Conservation (phyloP, 2,113 vertebrate species). For the Petrocephalus microphthalmus region DNA sequence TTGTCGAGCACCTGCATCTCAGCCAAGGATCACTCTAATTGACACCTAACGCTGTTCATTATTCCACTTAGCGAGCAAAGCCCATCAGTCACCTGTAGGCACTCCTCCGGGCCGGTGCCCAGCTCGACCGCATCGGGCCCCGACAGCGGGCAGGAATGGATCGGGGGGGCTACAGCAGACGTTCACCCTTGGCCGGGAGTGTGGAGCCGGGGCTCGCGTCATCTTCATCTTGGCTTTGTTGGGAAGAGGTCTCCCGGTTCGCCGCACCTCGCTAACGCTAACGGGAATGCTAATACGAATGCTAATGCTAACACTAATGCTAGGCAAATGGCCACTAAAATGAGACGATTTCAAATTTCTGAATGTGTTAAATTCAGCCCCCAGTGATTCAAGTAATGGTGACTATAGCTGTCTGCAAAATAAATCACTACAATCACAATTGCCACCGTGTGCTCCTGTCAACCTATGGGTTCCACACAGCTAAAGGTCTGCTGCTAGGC, state of each 20-base stretch:
- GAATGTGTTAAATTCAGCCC: not conserved
- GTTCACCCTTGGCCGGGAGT: not conserved
- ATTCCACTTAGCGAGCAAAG: constrained; percentile 99
- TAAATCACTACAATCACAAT: not conserved
- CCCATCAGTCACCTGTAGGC: constrained; percentile 96
- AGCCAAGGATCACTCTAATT: constrained; percentile 91
- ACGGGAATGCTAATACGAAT: not conserved
- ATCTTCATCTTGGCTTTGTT: not conserved
- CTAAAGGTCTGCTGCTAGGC: not conserved
- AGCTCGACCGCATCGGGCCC: constrained; percentile 70
- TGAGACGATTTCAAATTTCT: not conserved
- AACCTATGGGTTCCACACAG: not conserved
- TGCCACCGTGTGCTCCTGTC: not conserved
- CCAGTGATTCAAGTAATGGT: not conserved
- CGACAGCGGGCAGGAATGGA: not conserved
- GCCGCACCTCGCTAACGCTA: not conserved
- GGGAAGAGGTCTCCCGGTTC: not conserved
- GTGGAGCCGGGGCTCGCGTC: not conserved
- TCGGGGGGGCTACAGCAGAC: not conserved
- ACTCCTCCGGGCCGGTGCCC: constrained; percentile 70
- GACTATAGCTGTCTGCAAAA: not conserved
- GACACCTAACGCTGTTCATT: constrained; percentile 99
- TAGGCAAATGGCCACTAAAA: not conserved
- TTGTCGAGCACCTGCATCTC: constrained; percentile 97
- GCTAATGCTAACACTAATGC: not conserved